Conservation (phyloP, 2,797 vertebrate species). For the Anabas testudineus region DNA sequence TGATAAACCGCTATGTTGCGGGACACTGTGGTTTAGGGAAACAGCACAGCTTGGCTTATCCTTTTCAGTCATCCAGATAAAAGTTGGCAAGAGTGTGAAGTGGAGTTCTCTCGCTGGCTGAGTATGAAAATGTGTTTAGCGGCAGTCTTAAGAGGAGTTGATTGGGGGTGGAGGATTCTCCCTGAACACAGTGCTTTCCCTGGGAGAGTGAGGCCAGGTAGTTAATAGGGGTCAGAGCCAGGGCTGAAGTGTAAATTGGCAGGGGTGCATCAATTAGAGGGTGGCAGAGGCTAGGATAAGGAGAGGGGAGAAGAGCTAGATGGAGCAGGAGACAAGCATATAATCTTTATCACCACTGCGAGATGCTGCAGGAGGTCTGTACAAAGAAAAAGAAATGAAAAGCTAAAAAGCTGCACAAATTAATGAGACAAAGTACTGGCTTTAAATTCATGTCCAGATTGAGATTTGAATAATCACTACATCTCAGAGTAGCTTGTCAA, state of each 20-base stretch:
- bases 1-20: constrained; percentile 59
- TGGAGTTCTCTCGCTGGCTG: constrained; percentile 55
- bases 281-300: constrained; percentile 86
- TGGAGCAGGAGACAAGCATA: constrained; percentile 77
- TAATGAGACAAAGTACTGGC: constrained; percentile 69
- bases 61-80: constrained; percentile 67
- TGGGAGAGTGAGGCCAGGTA: constrained; percentile 84
- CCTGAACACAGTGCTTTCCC: constrained; percentile 83
- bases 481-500: constrained; percentile 23
- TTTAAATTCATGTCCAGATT: constrained; percentile 53
- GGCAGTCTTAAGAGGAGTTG: constrained; percentile 78
- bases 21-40: constrained; percentile 37
- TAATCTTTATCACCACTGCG: constrained; percentile 79
- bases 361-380: constrained; percentile 64
- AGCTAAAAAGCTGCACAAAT: constrained; percentile 59
- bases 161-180: constrained; percentile 81
- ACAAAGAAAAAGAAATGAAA: constrained; percentile 11
- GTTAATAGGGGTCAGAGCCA: constrained; percentile 89
- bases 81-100: constrained; percentile 68
- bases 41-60: constrained; percentile 50
- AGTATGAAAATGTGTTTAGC: constrained; percentile 81
- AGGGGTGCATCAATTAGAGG: constrained; percentile 88
- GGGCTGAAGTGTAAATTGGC: constrained; percentile 89
- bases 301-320: constrained; percentile 76
- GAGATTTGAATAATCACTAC: constrained; percentile 49